Base-by-base conservation (phyloP, 2,113 vertebrate genomes). In the Chrysemys picta region DNA sequence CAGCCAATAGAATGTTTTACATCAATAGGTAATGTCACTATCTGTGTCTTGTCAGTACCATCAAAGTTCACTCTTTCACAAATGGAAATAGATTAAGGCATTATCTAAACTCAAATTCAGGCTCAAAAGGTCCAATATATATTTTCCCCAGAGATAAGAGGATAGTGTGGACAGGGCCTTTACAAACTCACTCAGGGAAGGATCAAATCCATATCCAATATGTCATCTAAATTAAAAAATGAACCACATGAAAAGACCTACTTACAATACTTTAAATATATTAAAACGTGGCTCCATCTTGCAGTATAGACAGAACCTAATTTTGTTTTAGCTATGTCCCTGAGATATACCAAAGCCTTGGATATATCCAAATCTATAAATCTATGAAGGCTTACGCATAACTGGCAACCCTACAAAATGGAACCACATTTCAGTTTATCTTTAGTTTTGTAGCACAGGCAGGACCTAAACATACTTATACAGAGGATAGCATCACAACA, bases 101-200 rank as follows among this genome's bases (percentile, higher is more conserved):
- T 47, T 76, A 45, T 76, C 42, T 24, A 38, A 22, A 42, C 69
- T 75, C 8, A 75, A 75, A 38, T 75, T 75, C 69, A 72, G 65
- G 13, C 52, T 79, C 62, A 80, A 54, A 88, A 13, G 22, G 19
- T 4, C 35, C 80, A 78, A 9, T 35, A 24, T 82, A 88, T 80
- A 59, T 90, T 52, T 95, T 62, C 45, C 31, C 75, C 91, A 86
- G 2, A 78, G 25, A 87, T 47, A 75, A 84, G 56, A 4, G 84
- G n/a, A 87, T 2, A 24, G 42, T 14, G 2, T 5, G 16, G 3
- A 6, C 19, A 80, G 16, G 14, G 9, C 76, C 54, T 84, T 88
- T 89, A 19, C 25, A 91, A 80, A 93, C 25, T 52, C 10, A 50
- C 38, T 21, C 1, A 27, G 24, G 31, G 7, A 25, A 57, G 7